phyloP scores from a whole-genome alignment of 1,140 invertebrate genomes.

The Riptortus pedestris region DNA sequence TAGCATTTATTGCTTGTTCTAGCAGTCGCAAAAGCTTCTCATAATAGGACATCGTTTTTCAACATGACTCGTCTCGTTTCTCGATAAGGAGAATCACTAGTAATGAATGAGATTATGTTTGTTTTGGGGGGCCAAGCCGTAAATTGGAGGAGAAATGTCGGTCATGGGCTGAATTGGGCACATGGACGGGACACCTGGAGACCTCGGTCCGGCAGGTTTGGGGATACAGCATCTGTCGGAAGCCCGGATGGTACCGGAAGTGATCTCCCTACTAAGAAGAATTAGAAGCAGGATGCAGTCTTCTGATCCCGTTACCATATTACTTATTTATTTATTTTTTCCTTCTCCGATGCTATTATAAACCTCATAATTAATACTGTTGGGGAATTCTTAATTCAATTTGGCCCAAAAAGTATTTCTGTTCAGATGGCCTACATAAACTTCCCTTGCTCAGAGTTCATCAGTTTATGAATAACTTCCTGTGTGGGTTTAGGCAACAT shows the following conservation, averaged over 20 bases:
- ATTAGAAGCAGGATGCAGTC: slow-evolving; percentile 17
- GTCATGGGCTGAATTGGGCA: background rate
- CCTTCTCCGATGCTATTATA: background rate
- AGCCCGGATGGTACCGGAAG: background rate
- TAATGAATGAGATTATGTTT: background rate
- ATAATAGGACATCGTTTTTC: background rate
- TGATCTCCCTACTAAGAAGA: slow-evolving; percentile 9
- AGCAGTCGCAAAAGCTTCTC: background rate
- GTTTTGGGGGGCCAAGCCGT: background rate
- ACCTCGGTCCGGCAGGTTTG: background rate
- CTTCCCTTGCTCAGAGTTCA: too few relatives aligned
- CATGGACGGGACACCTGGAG: background rate
- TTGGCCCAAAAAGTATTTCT: too few relatives aligned
- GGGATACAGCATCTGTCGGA: background rate
- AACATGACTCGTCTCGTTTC: background rate
- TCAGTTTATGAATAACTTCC: too few relatives aligned
- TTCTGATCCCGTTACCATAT: background rate
- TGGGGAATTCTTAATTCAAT: too few relatives aligned
- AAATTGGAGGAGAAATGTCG: background rate
- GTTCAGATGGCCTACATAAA: too few relatives aligned
- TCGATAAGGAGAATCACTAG: background rate
- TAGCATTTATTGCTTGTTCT: background rate
- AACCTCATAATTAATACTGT: too few relatives aligned
- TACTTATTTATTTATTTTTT: background rate
- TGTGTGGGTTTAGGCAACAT: too few relatives aligned